Base-by-base conservation (phyloP, 2,888 invertebrate species). In the Lottia gigantea region DNA sequence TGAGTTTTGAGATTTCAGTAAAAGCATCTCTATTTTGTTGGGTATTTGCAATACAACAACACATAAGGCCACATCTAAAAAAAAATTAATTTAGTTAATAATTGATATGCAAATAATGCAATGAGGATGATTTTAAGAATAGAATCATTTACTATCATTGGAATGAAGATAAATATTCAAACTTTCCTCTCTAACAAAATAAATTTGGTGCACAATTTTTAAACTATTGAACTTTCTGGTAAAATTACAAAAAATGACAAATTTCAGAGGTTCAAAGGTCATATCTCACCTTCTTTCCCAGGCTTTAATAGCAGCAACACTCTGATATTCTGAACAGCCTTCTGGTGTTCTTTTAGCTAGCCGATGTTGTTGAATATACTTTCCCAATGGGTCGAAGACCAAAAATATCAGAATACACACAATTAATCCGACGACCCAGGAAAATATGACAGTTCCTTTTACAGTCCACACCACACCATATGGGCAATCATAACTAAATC, bases 361-460 rank as follows among this genome's bases (percentile, higher is more conserved):
- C 2, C 70, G 62, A 23, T 66, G 16, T 15, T 72, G 49, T 12
- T 69, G 69, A 55, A 23, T 11, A 55, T 55, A 55, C 23, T 90
- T 90, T 6, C 95, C 95, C 76, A 95, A 89, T 0, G 95, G 95
- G 86, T 95, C 95, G 87, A 95, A 95, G 64, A 95, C 92, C 88
- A 95, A 90, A 63, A 93, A 92, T 64, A 95, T 90, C 0, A 94
- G 94, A 80, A 95, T 92, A 40, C 95, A 89, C 19, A 82, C 80
- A 15, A 94, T 90, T 0, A 92, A 92, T 69, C 94, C 91, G 67
- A 95, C 91, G 25, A 93, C 92, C 95, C 95, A 95, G 84, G 94
- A 94, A 87, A 93, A 94, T 66, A 95, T 90, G 0, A 95, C 94
- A 79, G 94, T 91, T 74, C 93, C 93, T 92, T 83, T 82, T 15